Base-by-base conservation (phyloP, 2,113 vertebrate genomes). In the Siphamia tubifer region DNA sequence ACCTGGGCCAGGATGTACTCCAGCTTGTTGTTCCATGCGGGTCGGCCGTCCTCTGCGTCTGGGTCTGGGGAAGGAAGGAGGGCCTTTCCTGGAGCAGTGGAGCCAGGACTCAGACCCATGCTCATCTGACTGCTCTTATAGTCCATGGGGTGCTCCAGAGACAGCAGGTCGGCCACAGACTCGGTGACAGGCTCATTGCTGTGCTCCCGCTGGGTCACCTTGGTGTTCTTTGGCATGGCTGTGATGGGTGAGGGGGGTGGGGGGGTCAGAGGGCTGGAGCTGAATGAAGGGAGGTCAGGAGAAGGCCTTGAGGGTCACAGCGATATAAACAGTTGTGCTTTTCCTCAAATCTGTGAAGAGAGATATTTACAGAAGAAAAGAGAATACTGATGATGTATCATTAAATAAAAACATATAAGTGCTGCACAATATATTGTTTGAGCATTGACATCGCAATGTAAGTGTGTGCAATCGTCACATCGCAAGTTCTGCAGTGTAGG, bases 1-100 rank as follows among this genome's bases (percentile, higher is more conserved):
- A 99, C 96, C 82, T 99, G 98, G 0, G 98, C 98, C 69, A 99
- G 90, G 82, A 99, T 99, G 90, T 99, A 99, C 91, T 99, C 93
- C 69, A 99, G 68, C 54, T 99, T 99, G 91, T 93, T 99, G 90
- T 98, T 99, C 98, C 98, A 99, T 0, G 96, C 96, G 0, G 98
- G 98, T 6, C 98, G 87, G 30, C 96, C 96, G n/a, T 99, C 98
- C 21, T 91, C 88, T 0, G 62, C 70, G 0, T 95, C 95, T 20
- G 93, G 89, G 5, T 94, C 94, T 15, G 95, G 95, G 0, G 95
- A 95, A 0, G 78, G 94, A 0, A 87, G 91, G 84, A 95, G 95
- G 77, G 93, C 94, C 75, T 93, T 95, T 30, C 86, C 89, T 3
- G 92, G 93, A 0, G 88, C 23, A 3, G 93, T 93, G 2, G 85